phyloP scores from a whole-genome alignment of 2,113 vertebrate species.

The Labrus mixtus region DNA sequence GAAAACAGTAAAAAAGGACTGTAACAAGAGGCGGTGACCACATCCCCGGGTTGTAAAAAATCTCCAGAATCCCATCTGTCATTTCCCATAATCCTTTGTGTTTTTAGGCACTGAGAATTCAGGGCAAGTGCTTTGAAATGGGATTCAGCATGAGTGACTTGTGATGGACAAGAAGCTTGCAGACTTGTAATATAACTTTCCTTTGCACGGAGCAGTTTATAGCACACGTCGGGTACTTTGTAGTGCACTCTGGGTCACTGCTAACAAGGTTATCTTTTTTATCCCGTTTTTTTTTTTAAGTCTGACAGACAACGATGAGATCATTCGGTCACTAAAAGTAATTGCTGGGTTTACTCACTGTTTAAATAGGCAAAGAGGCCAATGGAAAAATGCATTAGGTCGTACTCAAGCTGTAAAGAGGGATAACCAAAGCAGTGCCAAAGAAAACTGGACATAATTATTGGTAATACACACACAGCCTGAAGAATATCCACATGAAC shows the following conservation, averaged over 20 bases:
- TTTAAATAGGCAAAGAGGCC: conserved; percentile 63
- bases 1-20: conserved; percentile 50
- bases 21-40: conserved; percentile 34
- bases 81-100: conserved; percentile 54
- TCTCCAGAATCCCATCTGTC: conserved; percentile 21
- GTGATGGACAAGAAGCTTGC: conserved; percentile 63
- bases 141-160: conserved; percentile 46
- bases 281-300: conserved; percentile 3
- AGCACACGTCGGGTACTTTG: conserved; percentile 22
- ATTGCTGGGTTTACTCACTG: conserved; percentile 59
- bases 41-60: conserved; percentile 56
- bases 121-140: conserved; percentile 34
- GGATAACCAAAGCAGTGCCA: conserved; percentile 54
- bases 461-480: conserved; percentile 22
- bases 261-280: conserved; percentile 47
- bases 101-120: conserved; percentile 38
- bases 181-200: conserved; percentile 43
- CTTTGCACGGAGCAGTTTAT: conserved; percentile 48
- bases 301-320: conserved; percentile 45
- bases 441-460: conserved; percentile 63
- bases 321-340: conserved; percentile 56
- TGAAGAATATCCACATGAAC: conserved; percentile 35
- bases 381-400: conserved; percentile 54
- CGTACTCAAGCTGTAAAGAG: conserved; percentile 33
- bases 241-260: conserved; percentile 1